Conservation (phyloP, 2,797 vertebrate species). For the Enteromius treurensis region DNA sequence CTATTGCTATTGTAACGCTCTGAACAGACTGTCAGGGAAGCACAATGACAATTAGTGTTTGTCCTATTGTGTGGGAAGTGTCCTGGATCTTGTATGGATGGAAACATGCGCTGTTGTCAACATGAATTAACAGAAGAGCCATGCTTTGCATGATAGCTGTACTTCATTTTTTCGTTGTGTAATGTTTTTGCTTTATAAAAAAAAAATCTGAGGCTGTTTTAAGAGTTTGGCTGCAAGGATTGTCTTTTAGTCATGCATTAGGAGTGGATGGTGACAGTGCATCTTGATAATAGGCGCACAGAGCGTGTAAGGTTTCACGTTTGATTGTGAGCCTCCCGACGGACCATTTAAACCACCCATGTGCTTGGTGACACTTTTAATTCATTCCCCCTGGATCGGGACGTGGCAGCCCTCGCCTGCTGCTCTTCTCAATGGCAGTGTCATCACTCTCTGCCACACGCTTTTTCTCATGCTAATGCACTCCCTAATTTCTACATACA, state of each 20-base stretch:
- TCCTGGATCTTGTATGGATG: constrained; percentile 14
- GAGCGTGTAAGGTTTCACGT: background rate
- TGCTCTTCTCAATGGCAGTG: constrained; percentile 38
- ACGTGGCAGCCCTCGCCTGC: constrained; percentile 31
- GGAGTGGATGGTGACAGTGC: background rate
- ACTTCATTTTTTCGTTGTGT: background rate
- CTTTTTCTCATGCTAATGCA: constrained; percentile 51
- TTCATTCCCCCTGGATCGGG: constrained; percentile 22
- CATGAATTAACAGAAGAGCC: constrained; percentile 6
- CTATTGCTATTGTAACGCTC: constrained; percentile 26
- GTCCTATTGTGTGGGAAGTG: constrained; percentile 51
- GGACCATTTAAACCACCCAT: constrained; percentile 29
- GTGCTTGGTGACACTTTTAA: constrained; percentile 33
- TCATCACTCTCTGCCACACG: constrained; percentile 38
- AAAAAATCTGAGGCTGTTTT: background rate
- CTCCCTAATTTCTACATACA: constrained; percentile 39
- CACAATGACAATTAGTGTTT: constrained; percentile 43
- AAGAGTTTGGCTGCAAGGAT: background rate
- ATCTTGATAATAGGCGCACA: background rate
- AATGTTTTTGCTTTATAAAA: background rate
- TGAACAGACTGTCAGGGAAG: constrained; percentile 45
- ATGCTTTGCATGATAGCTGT: background rate
- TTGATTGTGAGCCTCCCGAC: constrained; percentile 1
- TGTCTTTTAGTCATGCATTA: constrained; percentile 11
- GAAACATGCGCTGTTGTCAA: background rate